phyloP scores from a whole-genome alignment of 2,113 vertebrate genomes.

The Excalfactoria chinensis region DNA sequence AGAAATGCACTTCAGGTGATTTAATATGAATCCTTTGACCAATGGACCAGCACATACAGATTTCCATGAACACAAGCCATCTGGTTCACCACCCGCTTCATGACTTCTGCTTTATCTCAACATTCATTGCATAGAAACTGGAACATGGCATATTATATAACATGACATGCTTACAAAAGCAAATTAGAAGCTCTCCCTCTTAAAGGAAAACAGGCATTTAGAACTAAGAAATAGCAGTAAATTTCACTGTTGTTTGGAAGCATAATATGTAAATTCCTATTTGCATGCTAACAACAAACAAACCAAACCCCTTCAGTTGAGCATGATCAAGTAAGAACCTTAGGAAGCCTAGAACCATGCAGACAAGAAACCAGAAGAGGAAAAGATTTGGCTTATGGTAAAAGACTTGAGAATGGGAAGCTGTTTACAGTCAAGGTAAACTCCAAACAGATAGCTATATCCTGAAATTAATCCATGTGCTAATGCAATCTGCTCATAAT shows the following conservation, averaged over 20 bases:
- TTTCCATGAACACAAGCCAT: background rate
- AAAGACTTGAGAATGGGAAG: background rate
- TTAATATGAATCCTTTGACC: background rate
- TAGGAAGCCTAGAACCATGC: background rate
- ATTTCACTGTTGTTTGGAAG: background rate
- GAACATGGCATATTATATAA: background rate
- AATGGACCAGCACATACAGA: background rate
- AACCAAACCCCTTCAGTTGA: background rate
- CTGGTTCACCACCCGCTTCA: too few relatives aligned
- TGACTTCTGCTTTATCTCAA: too few relatives aligned
- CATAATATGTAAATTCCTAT: background rate
- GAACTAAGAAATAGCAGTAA: background rate
- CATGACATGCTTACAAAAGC: background rate
- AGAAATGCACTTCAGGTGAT: background rate
- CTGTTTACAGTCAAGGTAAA: background rate
- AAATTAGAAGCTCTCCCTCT: background rate
- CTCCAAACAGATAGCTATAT: background rate
- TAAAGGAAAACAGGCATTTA: background rate
- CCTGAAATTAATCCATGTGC: background rate
- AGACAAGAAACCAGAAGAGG: background rate
- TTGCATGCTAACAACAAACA: background rate
- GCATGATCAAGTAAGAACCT: background rate
- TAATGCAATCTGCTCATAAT: background rate
- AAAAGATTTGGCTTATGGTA: background rate
- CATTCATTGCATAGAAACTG: background rate